Evolutionary conservation across 2,888 invertebrate genomes (phyloP), one percentile per base, ranked within the genome.

Genomic region (Eugnorisma glareosa): DNA sequence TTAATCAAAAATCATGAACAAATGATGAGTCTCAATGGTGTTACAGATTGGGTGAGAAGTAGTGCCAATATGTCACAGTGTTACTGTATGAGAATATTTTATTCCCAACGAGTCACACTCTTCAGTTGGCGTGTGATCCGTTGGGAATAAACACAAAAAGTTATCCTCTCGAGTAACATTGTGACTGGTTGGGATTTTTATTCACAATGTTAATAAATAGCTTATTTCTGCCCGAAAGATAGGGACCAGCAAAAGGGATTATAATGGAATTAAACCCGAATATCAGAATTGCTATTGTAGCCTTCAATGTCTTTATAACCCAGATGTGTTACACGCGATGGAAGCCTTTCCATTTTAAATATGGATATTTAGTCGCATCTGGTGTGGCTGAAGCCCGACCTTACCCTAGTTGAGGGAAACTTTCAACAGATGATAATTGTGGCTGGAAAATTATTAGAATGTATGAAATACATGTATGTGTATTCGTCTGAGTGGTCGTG

Each of bases 321-420:
- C n/a, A n/a, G n/a, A n/a, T 21, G n/a, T 35, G 40, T 28, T 18
- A 63, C 1, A 43, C 24, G 11, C 51, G 24, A 77, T 43, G 35
- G 18, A 21, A 28, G 66, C 28, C 45, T 28, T 45, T 67, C 7
- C 11, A 24, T 66, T 28, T 54, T n/a, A 57, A 57, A 59, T 76
- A 64, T 43, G n/a, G 31, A 75, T 51, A 68, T 76, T 45, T 11
- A 10, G n/a, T 24, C 5, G 8, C 59, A 77, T 59, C 59, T 79
- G 68, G 10, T 48, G 10, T 7, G 13, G 15, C 40, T 68, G 15
- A 48, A 59, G 35, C 13, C 18, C 21, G 1, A 37, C 10, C 21
- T n/a, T n/a, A 24, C 18, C 15, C n/a, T 40, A 59, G 48, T 48
- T 68, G n/a, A 28, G n/a, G 11, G n/a, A 40, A 37, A 48, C 3